Conservation (phyloP, 2,797 vertebrate species). For the Sparidentex hasta region DNA sequence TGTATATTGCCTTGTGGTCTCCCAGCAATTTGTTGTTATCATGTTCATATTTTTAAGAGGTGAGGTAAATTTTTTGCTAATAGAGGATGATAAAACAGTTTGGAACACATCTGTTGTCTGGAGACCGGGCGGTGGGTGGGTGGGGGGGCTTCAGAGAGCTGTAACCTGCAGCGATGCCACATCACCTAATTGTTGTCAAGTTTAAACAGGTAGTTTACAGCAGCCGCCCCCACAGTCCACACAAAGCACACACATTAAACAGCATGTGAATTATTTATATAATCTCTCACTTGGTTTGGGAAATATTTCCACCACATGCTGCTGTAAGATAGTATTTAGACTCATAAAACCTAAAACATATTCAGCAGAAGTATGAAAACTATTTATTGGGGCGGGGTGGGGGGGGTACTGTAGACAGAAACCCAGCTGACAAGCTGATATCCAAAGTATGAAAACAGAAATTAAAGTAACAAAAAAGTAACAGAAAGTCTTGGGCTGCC, state of each 20-base stretch:
- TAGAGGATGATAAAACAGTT: slow-evolving; percentile 52
- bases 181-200: slow-evolving; percentile 44
- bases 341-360: not conserved
- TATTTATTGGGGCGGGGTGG: not conserved
- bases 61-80: slow-evolving; percentile 55
- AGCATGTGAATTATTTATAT: slow-evolving; percentile 47
- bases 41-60: slow-evolving; percentile 66
- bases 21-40: slow-evolving; percentile 69
- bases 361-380: not conserved
- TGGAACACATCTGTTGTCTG: slow-evolving; percentile 28
- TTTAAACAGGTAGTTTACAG: slow-evolving; percentile 42
- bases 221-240: slow-evolving; percentile 6
- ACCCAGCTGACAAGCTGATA: too few relatives aligned
- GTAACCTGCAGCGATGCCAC: slow-evolving; percentile 7
- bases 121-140: too few relatives aligned
- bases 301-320: slow-evolving; percentile 9
- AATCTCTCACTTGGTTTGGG: slow-evolving; percentile 12
- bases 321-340: not conserved
- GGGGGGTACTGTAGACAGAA: too few relatives aligned
- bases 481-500: too few relatives aligned
- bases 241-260: slow-evolving; percentile 29
- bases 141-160: slow-evolving; percentile 24
- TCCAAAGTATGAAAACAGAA: too few relatives aligned
- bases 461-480: too few relatives aligned
- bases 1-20: slow-evolving; percentile 73